Evolutionary conservation across 1,140 invertebrate species (phyloP).

Genomic region (Anastatus disparis): DNA sequence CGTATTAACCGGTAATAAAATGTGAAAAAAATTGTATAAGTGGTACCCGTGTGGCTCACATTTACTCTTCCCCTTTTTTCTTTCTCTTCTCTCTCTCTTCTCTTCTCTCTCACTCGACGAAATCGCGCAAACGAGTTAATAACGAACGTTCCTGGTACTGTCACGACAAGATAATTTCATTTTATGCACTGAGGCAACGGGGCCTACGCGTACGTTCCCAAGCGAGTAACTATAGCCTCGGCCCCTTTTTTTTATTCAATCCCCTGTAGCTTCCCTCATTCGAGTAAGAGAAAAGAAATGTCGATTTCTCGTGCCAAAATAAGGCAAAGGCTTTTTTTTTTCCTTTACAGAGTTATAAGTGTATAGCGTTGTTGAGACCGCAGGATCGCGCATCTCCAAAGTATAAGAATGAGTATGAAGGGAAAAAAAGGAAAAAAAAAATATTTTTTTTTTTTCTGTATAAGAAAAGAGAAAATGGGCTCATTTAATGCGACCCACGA

Average conservation of each 20-base stretch:
- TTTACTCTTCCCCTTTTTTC: neutral
- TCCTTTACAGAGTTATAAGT: too few relatives aligned
- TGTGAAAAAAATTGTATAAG: slow-evolving; percentile 26
- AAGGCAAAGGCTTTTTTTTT: slow-evolving; percentile 21
- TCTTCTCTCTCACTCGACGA: neutral
- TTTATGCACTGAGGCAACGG: slow-evolving; percentile 50
- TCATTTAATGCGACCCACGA: slow-evolving; percentile 61
- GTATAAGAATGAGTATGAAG: neutral
- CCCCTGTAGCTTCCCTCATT: slow-evolving; percentile 15
- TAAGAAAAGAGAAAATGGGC: slow-evolving; percentile 35
- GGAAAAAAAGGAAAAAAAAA: neutral
- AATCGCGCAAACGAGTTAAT: slow-evolving; percentile 53
- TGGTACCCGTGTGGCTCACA: neutral
- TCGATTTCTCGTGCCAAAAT: slow-evolving; percentile 23
- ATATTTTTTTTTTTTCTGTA: neutral
- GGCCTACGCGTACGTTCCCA: slow-evolving; percentile 47
- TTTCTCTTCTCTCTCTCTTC: neutral
- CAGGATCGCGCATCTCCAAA: slow-evolving; percentile 4
- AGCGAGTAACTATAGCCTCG: slow-evolving; percentile 50
- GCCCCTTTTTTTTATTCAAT: slow-evolving; percentile 43
- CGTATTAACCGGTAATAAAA: slow-evolving; percentile 23
- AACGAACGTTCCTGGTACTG: slow-evolving; percentile 46
- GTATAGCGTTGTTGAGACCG: slow-evolving; percentile 19
- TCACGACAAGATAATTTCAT: slow-evolving; percentile 53
- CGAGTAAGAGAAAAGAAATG: slow-evolving; percentile 13